Conservation (phyloP, 2,113 vertebrate genomes). For the Myocastor coypus region DNA sequence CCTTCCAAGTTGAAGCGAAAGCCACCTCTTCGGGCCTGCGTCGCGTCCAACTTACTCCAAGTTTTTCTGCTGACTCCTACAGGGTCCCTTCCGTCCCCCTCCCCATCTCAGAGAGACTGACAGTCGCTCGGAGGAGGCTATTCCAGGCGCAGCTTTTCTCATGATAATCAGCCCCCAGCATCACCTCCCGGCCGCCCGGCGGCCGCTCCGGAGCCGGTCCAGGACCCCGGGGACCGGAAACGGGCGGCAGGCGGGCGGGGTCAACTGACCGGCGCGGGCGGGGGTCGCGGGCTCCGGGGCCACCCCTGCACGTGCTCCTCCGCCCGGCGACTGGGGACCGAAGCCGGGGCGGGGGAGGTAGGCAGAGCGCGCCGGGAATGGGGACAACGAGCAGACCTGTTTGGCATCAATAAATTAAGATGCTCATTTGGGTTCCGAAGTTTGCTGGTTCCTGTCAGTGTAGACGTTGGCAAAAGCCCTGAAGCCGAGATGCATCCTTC, state of each 20-base stretch:
- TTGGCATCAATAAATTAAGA: slow-evolving; percentile 77
- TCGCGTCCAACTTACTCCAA: slow-evolving; percentile 77
- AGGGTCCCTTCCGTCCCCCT: slow-evolving; percentile 33
- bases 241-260: slow-evolving; percentile 68
- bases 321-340: slow-evolving; percentile 34
- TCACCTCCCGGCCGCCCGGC: slow-evolving; percentile 51
- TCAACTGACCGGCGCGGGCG: slow-evolving; percentile 78
- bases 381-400: not conserved
- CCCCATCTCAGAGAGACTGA: slow-evolving; percentile 49
- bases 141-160: slow-evolving; percentile 71
- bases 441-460: slow-evolving; percentile 67
- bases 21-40: slow-evolving; percentile 77
- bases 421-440: slow-evolving; percentile 70
- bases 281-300: slow-evolving; percentile 64
- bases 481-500: not conserved
- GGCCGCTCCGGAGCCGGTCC: slow-evolving; percentile 48
- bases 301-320: slow-evolving; percentile 56
- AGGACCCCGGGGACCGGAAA: slow-evolving; percentile 81
- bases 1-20: slow-evolving; percentile 74
- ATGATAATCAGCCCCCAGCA: slow-evolving; percentile 69
- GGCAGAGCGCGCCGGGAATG: slow-evolving; percentile 5
- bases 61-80: slow-evolving; percentile 79
- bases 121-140: slow-evolving; percentile 70
- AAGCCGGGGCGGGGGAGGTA: not conserved
- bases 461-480: slow-evolving; percentile 67